Evolutionary conservation across 1,140 invertebrate species (phyloP).

Genomic region (Lordiphosa collinella): DNA sequence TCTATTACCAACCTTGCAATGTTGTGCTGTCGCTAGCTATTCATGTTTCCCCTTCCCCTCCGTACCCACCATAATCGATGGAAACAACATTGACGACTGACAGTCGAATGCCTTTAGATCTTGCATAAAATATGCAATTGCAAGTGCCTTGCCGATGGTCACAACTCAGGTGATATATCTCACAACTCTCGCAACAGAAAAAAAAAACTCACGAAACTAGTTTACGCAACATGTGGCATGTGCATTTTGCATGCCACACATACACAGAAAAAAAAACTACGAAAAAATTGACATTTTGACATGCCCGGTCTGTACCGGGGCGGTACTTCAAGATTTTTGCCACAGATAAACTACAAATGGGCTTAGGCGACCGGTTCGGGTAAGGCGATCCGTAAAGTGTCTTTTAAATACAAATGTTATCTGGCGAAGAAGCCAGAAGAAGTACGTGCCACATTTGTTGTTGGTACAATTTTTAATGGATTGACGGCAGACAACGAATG

Average conservation of each 20-base stretch:
- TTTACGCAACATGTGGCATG: conserved; percentile 76
- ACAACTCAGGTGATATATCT: conserved; percentile 70
- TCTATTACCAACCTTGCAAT: conserved; percentile 2
- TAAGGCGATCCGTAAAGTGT: conserved; percentile 54
- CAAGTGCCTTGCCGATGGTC: conserved; percentile 10
- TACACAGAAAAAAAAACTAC: conserved; percentile 13
- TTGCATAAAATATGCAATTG: conserved; percentile 12
- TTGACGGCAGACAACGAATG: conserved; percentile 70
- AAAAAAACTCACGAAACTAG: conserved; percentile 47
- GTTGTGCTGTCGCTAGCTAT: conserved; percentile 5
- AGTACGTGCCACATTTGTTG: conserved; percentile 59
- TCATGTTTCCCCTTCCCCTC: not conserved
- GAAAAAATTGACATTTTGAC: conserved; percentile 76
- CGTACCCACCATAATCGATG: not conserved
- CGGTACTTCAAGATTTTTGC: conserved; percentile 71
- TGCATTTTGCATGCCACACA: conserved; percentile 70
- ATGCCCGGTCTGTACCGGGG: conserved; percentile 50
- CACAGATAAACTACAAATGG: conserved; percentile 71
- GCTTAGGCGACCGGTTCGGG: conserved; percentile 14
- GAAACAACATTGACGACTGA: not conserved
- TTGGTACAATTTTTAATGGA: conserved; percentile 69
- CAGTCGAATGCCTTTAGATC: conserved; percentile 10
- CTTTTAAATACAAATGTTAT: conserved; percentile 76
- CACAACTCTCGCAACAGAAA: conserved; percentile 17
- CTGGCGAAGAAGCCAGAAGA: conserved; percentile 14